Evolutionary conservation across 2,888 invertebrate genomes (phyloP), one percentile per base, ranked within the genome.

Genomic region (Dryocosmus kuriphilus): DNA sequence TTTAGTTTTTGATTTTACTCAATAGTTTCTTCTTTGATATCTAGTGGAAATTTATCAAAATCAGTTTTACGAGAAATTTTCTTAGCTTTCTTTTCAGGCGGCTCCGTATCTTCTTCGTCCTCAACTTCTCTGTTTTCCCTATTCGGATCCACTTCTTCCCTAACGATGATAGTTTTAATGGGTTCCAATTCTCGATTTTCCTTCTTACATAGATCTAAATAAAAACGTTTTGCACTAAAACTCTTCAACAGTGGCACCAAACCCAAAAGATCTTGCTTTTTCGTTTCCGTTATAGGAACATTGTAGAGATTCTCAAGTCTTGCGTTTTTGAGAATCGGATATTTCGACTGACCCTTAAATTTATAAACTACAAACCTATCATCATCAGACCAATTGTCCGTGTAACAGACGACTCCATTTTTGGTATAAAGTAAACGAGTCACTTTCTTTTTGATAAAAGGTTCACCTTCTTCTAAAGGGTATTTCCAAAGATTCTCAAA

Each of bases 221-320:
- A 80, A 41, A 80, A 77, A 2, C 63, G 22, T 35, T 73, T 60
- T 2, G 62, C 75, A 22, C 57, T 60, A 8, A 74, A 74, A 14
- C 74, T 51, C 19, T 74, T 75, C 22, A 83, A 60, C 60, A 75
- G 62, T 41, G 81, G 67, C 27, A 83, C 76, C 32, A 81, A 77
- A 55, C 57, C 76, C 38, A 81, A 22, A 19, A 82, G 63, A 60
- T 82, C 82, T 35, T 77, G 78, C 75, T 82, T 82, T 74, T 80
- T 81, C 11, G 78, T 71, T n/a, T 76, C 27, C 1, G 41, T 7
- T 8, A 67, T 19, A 27, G 46, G 5, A 8, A n/a, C 38, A 8
- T 8, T 46, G 9, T 2, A 19, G 2, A 67, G 2, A 27, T 19
- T 67, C 9, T 24, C 6, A 16, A 67, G 19, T 67, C 9, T 67